These are phyloP conservation scores for Scaptomyza montana DNA, from an alignment of 1,140 invertebrate species.

Conservation along the genomic window DNA sequence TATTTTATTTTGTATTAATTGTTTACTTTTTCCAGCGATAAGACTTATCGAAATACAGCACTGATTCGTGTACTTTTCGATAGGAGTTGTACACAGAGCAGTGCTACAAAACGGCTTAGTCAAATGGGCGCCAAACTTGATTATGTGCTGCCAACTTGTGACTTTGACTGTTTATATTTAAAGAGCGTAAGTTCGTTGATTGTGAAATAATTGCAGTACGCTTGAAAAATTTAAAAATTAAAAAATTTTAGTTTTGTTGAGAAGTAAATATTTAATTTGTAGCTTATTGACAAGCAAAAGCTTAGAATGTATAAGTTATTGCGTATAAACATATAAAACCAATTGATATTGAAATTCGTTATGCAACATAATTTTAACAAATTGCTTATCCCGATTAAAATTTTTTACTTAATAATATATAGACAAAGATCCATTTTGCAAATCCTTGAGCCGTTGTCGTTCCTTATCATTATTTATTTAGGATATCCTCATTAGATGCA, in stretches of 20 bases:
- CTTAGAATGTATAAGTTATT: not conserved
- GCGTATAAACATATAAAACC: too few relatives aligned
- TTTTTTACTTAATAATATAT: too few relatives aligned
- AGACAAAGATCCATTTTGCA: too few relatives aligned
- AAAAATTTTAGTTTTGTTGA: not conserved
- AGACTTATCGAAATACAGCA: constrained; percentile 22
- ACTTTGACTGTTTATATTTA: constrained; percentile 3
- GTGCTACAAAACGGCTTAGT: constrained; percentile 10
- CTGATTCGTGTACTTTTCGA: not conserved
- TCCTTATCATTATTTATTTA: not conserved
- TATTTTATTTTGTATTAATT: constrained; percentile 30
- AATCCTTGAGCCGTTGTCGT: not conserved
- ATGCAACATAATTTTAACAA: too few relatives aligned
- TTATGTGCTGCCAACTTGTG: constrained; percentile 21
- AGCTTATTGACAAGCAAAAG: not conserved
- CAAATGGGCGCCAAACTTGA: constrained; percentile 1
- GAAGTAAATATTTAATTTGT: not conserved
- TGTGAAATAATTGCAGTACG: not conserved
- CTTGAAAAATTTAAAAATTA: not conserved
- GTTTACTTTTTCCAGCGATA: constrained; percentile 51
- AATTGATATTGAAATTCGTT: too few relatives aligned
- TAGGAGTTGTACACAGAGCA: not conserved
- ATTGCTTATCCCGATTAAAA: too few relatives aligned
- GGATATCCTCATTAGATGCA: not conserved
- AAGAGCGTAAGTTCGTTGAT: not conserved